Base-by-base conservation (phyloP, 2,888 invertebrate species). In the Scaptomyza reducta region DNA sequence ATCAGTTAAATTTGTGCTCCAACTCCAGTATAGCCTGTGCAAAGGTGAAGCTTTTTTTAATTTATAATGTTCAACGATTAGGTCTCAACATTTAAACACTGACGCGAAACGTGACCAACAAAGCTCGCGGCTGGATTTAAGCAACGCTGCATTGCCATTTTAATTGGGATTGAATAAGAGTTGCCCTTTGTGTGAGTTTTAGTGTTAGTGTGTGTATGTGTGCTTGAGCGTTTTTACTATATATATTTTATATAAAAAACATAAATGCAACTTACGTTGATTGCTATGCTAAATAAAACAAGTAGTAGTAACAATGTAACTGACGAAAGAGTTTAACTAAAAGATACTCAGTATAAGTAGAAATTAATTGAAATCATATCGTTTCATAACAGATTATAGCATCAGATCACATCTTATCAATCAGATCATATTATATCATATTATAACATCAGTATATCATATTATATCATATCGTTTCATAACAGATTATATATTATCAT, bases 251-350 rank as follows among this genome's bases (percentile, higher is more conserved):
- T 73, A 74, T 70, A 74, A 76, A 86, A 82, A 77, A 60, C 69
- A 84, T 73, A 87, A 87, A 78, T 87, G 80, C 71, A 74, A 82
- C 87, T 82, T 71, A 67, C 74, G 68, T 56, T 71, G 73, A 75
- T 72, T 75, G 82, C 62, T 55, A 33, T 45, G 73, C 46, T 45
- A 62, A 50, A 73, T 41, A 60, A 53, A 55, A 42, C 38, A 27
- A 16, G 41, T 11, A 35, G 22, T 16, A 4, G 33, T 11, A 13
- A 9, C 13, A 59, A 53, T 16, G 11, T 11, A 1, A 2, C 2
- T 1, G 10, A 2, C 4, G 29, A 46, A 45, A 54, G 27, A 42
- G 42, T n/a, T 18, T 3, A 6, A 33, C 56, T 42, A 7, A 3
- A n/a, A 44, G 2, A 55, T 55, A 27, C 27, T 18, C 27, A 18